Evolutionary conservation across 2,797 vertebrate species (phyloP), one percentile per base, ranked within the genome.

Genomic region (Atherinosoma microstoma): DNA sequence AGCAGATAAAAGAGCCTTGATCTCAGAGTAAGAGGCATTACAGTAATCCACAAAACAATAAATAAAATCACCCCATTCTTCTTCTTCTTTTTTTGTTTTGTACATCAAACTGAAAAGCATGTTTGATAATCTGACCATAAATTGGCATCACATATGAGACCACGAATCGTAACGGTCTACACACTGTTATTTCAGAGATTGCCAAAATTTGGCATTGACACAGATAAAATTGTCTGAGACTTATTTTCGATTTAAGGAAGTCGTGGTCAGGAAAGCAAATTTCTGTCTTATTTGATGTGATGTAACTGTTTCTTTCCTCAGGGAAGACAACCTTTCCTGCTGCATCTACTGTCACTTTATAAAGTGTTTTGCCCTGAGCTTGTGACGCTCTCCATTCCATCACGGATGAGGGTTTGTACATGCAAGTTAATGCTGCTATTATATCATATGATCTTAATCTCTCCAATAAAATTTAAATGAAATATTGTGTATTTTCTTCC

Each of bases 311-410:
- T 84, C 20, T 24, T 70, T 53, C 80, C 86, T 79, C 85, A 99
- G 98, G 97, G 98, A 84, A 87, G 90, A 71, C 96, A 97, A 67
- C 86, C 95, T 9, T 91, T 96, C 78, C 94, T 99, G 9, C 89
- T 96, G 72, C 96, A 96, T 81, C 88, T 99, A 0, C 90, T 99
- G 9, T 96, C 94, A 0, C 87, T 98, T 74, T 99, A 98, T 90
- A 99, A 96, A 91, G 94, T 96, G 49, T 97, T 96, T 82, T 93
- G 91, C 73, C 97, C 98, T 58, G 93, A 96, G 15, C 89, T 96
- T 68, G 95, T 99, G 79, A 94, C 93, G 0, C 90, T 98, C 22
- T 93, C 94, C 51, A 82, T 97, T 83, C 93, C 96, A 59, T 68
- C 85, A 20, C 94, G 89, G 85, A 91, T 79, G 27, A 97, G 92